Evolutionary conservation across 1,140 invertebrate genomes (phyloP), one percentile per base, ranked within the genome.

Genomic region (Zophobas morio): DNA sequence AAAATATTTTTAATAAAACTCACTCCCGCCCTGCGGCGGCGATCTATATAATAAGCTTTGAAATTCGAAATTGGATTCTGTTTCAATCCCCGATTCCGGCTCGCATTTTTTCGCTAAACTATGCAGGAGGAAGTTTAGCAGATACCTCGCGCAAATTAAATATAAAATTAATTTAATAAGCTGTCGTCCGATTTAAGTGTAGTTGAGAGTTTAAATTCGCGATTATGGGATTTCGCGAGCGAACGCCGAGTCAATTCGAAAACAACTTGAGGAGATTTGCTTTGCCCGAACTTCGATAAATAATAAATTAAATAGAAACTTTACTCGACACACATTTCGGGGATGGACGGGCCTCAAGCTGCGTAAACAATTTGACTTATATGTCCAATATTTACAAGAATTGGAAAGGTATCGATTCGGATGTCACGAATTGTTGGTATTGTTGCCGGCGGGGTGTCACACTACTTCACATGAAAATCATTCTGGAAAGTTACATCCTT

Each of bases 1-100:
- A 42, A 42, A 42, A 66, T 66, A 42, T 66, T 66, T 46, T 66
- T 66, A 66, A 66, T 66, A 66, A 66, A 66, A 66, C 42, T 66
- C 60, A 2, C 42, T 46, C 39, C 39, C 5, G 34, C 54, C 2
- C 1, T 8, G 34, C 36, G 36, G 34, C 56, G n/a, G 56, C 34
- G 35, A 20, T 39, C 37, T 36, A n/a, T 39, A 8, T 60, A 60
- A 60, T 60, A 60, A 60, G 54, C 37, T 37, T 32, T 36, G 33
- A 63, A 63, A 63, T n/a, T 3, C 60, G 4, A 40, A 66, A 66
- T 66, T 66, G 37, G 32, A 63, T 39, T 63, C 42, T 8, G 37
- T 57, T 20, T 20, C 20, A 20, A 20, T 20, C 20, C 20, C 20
- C 20, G 20, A 20, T 20, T 20, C 20, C 20, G 20, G 20, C 20